phyloP scores from a whole-genome alignment of 2,888 invertebrate genomes.

The Cremastobaeus sp. region DNA sequence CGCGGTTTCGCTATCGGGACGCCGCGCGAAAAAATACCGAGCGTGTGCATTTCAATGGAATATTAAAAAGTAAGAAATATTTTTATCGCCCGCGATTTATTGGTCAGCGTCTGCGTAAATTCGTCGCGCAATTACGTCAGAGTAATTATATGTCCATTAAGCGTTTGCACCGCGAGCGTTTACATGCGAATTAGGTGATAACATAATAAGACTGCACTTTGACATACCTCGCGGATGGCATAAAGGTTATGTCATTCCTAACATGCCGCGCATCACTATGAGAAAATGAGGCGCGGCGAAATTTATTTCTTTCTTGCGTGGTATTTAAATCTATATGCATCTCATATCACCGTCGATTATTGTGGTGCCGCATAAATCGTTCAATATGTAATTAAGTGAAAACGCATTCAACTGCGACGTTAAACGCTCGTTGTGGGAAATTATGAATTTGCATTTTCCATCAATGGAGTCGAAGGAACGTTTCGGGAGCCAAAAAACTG shows the following conservation, averaged over 20 bases:
- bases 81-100: no score
- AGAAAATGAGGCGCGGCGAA: constrained; percentile 40
- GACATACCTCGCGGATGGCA: constrained; percentile 33
- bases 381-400: constrained; percentile 26
- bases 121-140: no score
- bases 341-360: constrained; percentile 29
- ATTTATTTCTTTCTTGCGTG: constrained; percentile 50
- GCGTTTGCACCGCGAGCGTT: no score
- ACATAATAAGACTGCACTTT: constrained; percentile 29
- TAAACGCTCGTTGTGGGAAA: neutral
- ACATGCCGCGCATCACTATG: constrained; percentile 36
- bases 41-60: no score
- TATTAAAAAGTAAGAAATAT: no score
- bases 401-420: neutral
- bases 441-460: constrained; percentile 14
- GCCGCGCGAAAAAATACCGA: no score
- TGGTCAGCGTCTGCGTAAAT: no score
- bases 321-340: constrained; percentile 31
- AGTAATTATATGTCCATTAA: no score
- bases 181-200: neutral
- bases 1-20: no score
- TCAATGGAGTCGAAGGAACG: constrained; percentile 4
- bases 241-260: constrained; percentile 54
- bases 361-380: constrained; percentile 9
- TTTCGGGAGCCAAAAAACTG: no score